These are phyloP conservation scores for Epirrhoe alternata DNA, from an alignment of 2,888 invertebrate species.

Conservation along the genomic window DNA sequence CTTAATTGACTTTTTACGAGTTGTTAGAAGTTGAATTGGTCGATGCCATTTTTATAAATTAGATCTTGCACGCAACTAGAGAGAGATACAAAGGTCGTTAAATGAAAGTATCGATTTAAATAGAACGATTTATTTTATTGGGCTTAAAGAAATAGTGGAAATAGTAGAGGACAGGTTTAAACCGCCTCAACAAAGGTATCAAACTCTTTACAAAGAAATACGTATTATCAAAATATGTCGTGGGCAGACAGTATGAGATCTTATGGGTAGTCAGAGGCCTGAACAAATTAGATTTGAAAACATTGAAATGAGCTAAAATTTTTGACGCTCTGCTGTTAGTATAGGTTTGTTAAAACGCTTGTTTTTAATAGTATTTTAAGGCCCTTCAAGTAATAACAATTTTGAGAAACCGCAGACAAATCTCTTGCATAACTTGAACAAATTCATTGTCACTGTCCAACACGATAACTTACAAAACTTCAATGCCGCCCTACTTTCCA, in stretches of 20 bases:
- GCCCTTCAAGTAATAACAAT: constrained; percentile 6
- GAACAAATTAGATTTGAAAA: neutral
- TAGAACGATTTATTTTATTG: constrained; percentile 33
- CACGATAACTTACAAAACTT: constrained; percentile 75
- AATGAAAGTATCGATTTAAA: constrained; percentile 44
- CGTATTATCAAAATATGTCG: neutral
- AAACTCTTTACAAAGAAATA: constrained; percentile 4
- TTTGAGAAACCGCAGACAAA: constrained; percentile 36
- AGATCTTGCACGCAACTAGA: constrained; percentile 74
- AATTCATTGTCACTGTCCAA: constrained; percentile 82
- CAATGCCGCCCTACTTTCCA: constrained; percentile 83
- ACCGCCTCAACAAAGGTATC: neutral
- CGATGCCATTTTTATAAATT: constrained; percentile 72
- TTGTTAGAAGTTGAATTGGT: constrained; percentile 73
- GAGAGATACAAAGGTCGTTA: constrained; percentile 41
- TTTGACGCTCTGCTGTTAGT: neutral
- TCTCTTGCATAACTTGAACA: constrained; percentile 71
- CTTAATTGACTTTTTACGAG: constrained; percentile 81
- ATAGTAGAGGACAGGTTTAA: constrained; percentile 7
- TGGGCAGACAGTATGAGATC: too few relatives aligned
- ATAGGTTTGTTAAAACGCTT: neutral
- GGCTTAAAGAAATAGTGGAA: constrained; percentile 18
- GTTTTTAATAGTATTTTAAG: neutral
- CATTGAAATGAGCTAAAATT: neutral
- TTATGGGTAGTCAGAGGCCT: neutral